A percentile compares a stretch with the other conserved stretches of the same genome.
Conservation (phyloP, 2,113 vertebrate genomes). For the Brachyhypopomus gauderio region DNA sequence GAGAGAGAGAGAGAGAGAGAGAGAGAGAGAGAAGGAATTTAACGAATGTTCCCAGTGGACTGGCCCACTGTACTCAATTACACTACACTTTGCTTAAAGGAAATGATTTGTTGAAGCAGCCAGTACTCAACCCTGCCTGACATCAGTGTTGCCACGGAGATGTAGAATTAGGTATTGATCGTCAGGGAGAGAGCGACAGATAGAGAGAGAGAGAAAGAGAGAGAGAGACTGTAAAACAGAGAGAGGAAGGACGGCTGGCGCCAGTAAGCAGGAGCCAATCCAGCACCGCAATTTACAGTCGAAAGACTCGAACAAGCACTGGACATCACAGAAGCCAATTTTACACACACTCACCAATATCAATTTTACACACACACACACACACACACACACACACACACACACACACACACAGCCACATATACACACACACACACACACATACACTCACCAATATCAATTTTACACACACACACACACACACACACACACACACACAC, state of each 20-base stretch:
- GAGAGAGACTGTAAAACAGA: conserved; percentile 57
- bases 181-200: conserved; percentile 74
- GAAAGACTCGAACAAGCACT: conserved; percentile 75
- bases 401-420: too few species aligned
- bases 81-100: conserved; percentile 85
- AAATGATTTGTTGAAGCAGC: conserved; percentile 96
- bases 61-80: conserved; percentile 94
- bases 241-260: conserved; percentile 66
- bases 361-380: conserved; percentile 47
- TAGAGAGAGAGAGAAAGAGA: conserved; percentile 66
- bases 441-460: conserved; percentile 83
- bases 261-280: conserved; percentile 85
- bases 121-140: conserved; percentile 90
- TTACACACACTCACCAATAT: conserved; percentile 56
- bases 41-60: conserved; percentile 92
- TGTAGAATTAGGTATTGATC: conserved; percentile 99
- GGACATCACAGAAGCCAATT: conserved; percentile 98
- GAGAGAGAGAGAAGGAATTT: conserved; percentile 65
- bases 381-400: conserved; percentile 73
- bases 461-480: conserved; percentile 7
- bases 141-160: conserved; percentile 97
- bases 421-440: conserved; percentile 7
- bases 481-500: conserved; percentile 67
- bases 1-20: conserved; percentile 63
- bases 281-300: conserved; percentile 91